Evolutionary conservation across 2,797 vertebrate genomes (phyloP).

Genomic region (Rhynchonycteris naso): DNA sequence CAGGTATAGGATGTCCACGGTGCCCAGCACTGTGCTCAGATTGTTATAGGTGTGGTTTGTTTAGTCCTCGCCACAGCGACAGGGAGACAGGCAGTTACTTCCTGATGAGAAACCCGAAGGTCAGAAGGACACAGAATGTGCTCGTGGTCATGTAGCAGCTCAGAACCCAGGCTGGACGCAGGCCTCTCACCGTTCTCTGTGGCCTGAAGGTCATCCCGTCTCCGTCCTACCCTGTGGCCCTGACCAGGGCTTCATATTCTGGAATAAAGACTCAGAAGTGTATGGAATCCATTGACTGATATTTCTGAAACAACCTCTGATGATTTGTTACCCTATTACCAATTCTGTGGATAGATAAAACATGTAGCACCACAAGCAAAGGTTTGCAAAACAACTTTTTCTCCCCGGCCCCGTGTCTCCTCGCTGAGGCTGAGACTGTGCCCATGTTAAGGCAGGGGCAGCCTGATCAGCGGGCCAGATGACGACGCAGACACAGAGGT

Average conservation of each 20-base stretch:
- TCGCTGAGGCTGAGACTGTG: not conserved
- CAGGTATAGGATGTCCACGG: not conserved
- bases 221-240: not conserved
- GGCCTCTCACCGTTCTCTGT: not conserved
- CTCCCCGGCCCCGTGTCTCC: not conserved
- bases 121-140: not conserved
- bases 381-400: slow-evolving; percentile 48
- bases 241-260: not conserved
- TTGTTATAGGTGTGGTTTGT: too few relatives aligned
- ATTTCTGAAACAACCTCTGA: not conserved
- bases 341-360: not conserved
- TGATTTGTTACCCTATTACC: not conserved
- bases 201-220: not conserved
- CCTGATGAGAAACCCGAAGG: not conserved
- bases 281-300: not conserved
- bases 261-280: not conserved
- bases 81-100: not conserved
- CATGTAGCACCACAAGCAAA: slow-evolving; percentile 3
- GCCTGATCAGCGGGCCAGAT: not conserved
- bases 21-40: not conserved
- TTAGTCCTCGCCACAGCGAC: not conserved
- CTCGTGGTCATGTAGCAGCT: not conserved
- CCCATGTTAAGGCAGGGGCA: not conserved
- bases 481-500: not conserved
- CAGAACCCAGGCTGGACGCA: not conserved